Evolutionary conservation across 2,797 vertebrate species (phyloP).

Genomic region (Acrossocheilus wenchowensis): DNA sequence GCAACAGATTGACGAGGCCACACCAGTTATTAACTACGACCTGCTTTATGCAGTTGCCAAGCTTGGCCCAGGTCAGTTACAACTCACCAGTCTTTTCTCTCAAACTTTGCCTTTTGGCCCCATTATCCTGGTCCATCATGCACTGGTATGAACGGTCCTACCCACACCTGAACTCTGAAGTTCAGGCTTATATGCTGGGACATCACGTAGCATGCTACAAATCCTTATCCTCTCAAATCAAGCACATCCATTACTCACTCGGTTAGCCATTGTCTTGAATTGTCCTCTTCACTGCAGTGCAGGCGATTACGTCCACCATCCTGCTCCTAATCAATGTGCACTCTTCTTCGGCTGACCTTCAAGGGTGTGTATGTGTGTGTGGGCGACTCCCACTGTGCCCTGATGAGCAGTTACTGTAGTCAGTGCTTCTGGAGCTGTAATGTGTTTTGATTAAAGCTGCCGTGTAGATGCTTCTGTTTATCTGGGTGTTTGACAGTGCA

Average conservation of each 20-base stretch:
- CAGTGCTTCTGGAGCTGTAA: conserved; percentile 1
- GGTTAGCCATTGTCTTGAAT: conserved; percentile 14
- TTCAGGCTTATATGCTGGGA: neutral
- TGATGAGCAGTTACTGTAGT: conserved; percentile 4
- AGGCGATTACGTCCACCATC: conserved; percentile 17
- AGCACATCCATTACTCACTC: neutral
- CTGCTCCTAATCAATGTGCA: conserved; percentile 18
- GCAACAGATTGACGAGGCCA: conserved; percentile 85
- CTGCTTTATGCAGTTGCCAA: conserved; percentile 87
- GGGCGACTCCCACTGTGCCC: neutral
- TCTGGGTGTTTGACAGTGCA: conserved; percentile 28
- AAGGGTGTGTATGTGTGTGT: neutral
- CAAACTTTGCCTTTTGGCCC: neutral
- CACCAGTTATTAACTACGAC: conserved; percentile 87
- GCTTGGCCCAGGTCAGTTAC: conserved; percentile 82
- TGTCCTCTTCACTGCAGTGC: conserved; percentile 20
- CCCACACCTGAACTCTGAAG: neutral
- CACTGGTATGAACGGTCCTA: neutral
- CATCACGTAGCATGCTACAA: neutral
- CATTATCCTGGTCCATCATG: neutral
- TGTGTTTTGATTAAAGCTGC: conserved; percentile 36
- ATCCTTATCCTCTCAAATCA: conserved; percentile 17
- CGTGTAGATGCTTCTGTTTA: neutral
- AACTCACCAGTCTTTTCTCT: neutral
- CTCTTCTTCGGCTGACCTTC: conserved; percentile 48